Conservation (phyloP, 1,140 invertebrate species). For the Drosophila athabasca region DNA sequence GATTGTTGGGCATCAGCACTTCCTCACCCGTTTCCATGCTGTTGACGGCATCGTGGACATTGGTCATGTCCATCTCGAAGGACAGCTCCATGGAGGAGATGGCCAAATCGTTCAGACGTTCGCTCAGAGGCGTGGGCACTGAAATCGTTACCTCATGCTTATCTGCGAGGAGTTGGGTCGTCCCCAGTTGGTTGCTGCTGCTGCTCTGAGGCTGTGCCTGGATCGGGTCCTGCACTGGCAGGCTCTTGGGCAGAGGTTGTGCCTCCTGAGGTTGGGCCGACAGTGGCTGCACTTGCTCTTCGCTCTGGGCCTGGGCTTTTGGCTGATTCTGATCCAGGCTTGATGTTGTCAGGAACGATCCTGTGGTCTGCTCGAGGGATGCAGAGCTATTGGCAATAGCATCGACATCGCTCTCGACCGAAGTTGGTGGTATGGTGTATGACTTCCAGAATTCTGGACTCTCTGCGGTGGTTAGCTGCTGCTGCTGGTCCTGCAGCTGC, state of each 20-base stretch:
- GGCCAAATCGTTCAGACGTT: slow-evolving; percentile 60
- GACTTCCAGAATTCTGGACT: slow-evolving; percentile 24
- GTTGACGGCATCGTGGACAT: slow-evolving; percentile 52
- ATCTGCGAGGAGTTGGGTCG: neutral
- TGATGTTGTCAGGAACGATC: too few relatives aligned
- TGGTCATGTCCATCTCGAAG: slow-evolving; percentile 79
- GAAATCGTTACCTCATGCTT: slow-evolving; percentile 10
- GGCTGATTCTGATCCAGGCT: too few relatives aligned
- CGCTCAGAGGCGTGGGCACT: slow-evolving; percentile 47
- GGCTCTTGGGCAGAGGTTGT: too few relatives aligned
- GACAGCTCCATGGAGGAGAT: slow-evolving; percentile 72
- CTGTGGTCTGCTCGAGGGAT: neutral
- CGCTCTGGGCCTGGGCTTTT: too few relatives aligned
- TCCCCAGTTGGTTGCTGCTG: too few relatives aligned
- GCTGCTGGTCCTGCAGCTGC: neutral
- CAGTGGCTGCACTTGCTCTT: too few relatives aligned
- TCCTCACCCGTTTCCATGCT: neutral
- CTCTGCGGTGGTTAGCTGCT: neutral
- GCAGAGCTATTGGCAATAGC: slow-evolving; percentile 18
- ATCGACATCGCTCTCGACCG: slow-evolving; percentile 16
- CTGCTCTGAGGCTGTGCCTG: too few relatives aligned
- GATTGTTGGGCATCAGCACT: neutral
- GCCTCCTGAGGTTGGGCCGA: too few relatives aligned
- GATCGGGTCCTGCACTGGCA: too few relatives aligned
- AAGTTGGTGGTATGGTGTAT: slow-evolving; percentile 4